Conservation (phyloP, 2,888 invertebrate species). For the Meganola albula region DNA sequence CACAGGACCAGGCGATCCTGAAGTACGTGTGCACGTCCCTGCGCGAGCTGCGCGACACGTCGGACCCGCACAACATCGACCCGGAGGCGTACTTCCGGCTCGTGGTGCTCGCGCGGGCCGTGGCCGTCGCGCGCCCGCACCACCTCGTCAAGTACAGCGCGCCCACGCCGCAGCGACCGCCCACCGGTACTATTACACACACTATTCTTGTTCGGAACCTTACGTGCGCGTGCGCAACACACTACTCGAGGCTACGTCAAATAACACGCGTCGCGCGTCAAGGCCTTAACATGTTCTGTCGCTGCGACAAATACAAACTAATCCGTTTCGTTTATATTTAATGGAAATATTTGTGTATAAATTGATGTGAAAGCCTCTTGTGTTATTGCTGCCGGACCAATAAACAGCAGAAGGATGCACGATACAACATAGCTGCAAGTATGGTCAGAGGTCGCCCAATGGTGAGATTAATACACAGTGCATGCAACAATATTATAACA, state of each 20-base stretch:
- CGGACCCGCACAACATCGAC: slow-evolving; percentile 85
- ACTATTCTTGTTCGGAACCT: too few species aligned
- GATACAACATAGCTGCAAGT: background rate
- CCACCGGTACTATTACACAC: too few species aligned
- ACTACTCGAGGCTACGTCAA: too few species aligned
- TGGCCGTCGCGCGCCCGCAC: slow-evolving; percentile 89
- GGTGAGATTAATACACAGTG: background rate
- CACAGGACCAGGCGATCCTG: slow-evolving; percentile 87
- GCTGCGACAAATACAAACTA: too few species aligned
- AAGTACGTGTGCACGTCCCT: slow-evolving; percentile 85
- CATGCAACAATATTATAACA: too few species aligned
- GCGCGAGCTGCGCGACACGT: slow-evolving; percentile 78
- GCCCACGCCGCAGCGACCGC: slow-evolving; percentile 54
- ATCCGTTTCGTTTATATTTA: too few species aligned
- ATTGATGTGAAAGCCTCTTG: background rate
- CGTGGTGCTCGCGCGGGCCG: slow-evolving; percentile 88
- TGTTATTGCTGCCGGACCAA: background rate
- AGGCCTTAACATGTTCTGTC: too few species aligned
- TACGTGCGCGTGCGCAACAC: too few species aligned
- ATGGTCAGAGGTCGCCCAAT: background rate
- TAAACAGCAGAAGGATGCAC: background rate
- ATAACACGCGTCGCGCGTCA: too few species aligned
- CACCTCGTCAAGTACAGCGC: slow-evolving; percentile 80
- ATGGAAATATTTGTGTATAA: too few species aligned
- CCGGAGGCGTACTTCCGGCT: slow-evolving; percentile 94